Base-by-base conservation (phyloP, 2,888 invertebrate species). In the Drosophila setosimentum region DNA sequence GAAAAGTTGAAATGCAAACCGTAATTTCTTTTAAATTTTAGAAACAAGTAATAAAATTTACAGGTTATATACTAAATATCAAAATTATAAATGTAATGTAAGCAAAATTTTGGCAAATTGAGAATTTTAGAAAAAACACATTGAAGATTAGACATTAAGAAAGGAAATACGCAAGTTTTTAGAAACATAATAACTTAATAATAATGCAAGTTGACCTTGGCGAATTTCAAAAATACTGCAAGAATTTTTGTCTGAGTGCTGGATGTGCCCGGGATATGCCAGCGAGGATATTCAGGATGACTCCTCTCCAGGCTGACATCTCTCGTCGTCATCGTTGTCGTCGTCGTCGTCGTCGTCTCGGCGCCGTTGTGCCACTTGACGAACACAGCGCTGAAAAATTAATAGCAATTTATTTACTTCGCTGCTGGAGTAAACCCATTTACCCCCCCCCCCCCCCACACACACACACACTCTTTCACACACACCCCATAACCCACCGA, bases 331-430 rank as follows among this genome's bases (percentile, higher is more conserved):
- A 1, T 7, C 42, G n/a, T n/a, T n/a, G 37, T 33, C 33, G 1
- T 18, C 40, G 10, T 13, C 42, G 2, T 21, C 45, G 13, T 21
- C 80, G 80, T 73, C 76, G 77, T 75, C 73, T 60, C 76, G 86
- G 77, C 90, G 77, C 82, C 89, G 72, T 76, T 82, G n/a, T 85
- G 74, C 82, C 85, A 89, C 85, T 89, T 86, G 85, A 86, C 89
- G 85, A 89, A 71, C 85, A 74, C 33, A 27, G 80, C 82, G 82
- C 82, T 91, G 90, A 92, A 91, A 92, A 91, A 91, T 91, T 91
- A 92, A 92, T 91, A 84, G 92, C 92, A 91, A 92, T 92, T 91
- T 92, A 92, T 92, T 91, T 91, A 86, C 88, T 77, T 76, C 68
- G 68, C 49, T 65, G 57, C 51, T 29, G 60, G 32, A 40, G 13